Conservation (phyloP, 2,888 invertebrate genomes). For the Leucoptera coffeella region DNA sequence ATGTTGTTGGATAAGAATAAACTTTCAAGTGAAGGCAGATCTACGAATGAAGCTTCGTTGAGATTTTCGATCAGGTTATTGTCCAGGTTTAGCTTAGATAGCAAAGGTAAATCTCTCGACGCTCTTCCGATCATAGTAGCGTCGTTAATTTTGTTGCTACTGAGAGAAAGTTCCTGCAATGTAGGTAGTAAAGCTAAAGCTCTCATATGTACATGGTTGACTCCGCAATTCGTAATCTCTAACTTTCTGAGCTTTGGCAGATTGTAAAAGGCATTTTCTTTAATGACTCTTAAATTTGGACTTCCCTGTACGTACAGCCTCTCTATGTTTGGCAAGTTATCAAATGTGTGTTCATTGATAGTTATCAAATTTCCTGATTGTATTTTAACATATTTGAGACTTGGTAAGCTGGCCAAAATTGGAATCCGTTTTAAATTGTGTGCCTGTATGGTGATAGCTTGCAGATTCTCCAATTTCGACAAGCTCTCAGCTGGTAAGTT, state of each 20-base stretch:
- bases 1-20: constrained; percentile 65
- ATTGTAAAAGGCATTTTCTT: constrained; percentile 66
- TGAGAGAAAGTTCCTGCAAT: constrained; percentile 62
- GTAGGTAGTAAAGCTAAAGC: constrained; percentile 67
- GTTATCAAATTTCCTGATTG: constrained; percentile 63
- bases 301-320: constrained; percentile 70
- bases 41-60: constrained; percentile 73
- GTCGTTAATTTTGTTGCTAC: constrained; percentile 68
- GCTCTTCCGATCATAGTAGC: constrained; percentile 78
- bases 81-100: constrained; percentile 65
- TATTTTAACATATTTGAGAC: constrained; percentile 67
- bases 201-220: constrained; percentile 73
- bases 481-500: constrained; percentile 75
- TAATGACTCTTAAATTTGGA: constrained; percentile 58
- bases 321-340: constrained; percentile 65
- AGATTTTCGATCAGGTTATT: constrained; percentile 66
- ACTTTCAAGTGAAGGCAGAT: constrained; percentile 63
- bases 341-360: constrained; percentile 62
- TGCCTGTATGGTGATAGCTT: constrained; percentile 79
- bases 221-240: constrained; percentile 71
- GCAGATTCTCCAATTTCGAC: constrained; percentile 64
- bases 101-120: constrained; percentile 65
- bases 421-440: constrained; percentile 71
- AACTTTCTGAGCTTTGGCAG: constrained; percentile 62
- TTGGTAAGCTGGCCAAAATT: constrained; percentile 62